Evolutionary conservation across 2,113 vertebrate genomes (phyloP).

Genomic region (Zeus faber): DNA sequence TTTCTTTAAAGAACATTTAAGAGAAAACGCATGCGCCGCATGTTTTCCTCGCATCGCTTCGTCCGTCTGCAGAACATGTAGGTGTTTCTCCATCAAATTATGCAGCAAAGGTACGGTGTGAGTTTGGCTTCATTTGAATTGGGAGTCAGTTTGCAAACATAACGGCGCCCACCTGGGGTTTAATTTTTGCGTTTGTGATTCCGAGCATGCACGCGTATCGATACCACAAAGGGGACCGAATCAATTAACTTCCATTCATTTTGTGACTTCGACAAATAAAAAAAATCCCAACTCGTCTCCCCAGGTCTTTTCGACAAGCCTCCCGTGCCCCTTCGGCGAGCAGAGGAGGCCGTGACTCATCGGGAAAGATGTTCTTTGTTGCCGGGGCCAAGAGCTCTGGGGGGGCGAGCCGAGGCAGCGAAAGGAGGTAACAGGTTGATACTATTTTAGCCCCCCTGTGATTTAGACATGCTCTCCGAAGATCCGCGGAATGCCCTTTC

Average conservation of each 20-base stretch:
- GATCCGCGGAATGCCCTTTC: neutral
- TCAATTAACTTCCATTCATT: too few species aligned
- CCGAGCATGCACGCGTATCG: too few species aligned
- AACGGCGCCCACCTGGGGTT: too few species aligned
- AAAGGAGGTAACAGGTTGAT: conserved; percentile 81
- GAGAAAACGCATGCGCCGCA: too few species aligned
- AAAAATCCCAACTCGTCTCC: conserved; percentile 46
- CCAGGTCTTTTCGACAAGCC: conserved; percentile 79
- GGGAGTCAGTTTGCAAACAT: neutral
- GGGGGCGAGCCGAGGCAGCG: conserved; percentile 71
- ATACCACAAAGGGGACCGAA: too few species aligned
- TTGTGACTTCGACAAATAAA: too few species aligned
- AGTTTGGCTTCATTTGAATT: neutral
- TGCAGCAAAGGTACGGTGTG: conserved; percentile 65
- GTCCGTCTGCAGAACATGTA: too few species aligned
- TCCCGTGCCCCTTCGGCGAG: conserved; percentile 63
- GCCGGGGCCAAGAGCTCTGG: conserved; percentile 81
- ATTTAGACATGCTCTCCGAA: neutral
- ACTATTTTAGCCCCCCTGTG: neutral
- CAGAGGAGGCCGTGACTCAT: conserved; percentile 66
- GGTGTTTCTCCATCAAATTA: too few species aligned
- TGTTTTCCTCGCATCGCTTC: too few species aligned
- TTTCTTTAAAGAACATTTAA: too few species aligned
- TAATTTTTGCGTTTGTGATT: too few species aligned
- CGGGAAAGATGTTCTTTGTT: conserved; percentile 92